These are phyloP conservation scores for Amaurobius ferox DNA, from an alignment of 2,888 invertebrate genomes.

Conservation along the genomic window DNA sequence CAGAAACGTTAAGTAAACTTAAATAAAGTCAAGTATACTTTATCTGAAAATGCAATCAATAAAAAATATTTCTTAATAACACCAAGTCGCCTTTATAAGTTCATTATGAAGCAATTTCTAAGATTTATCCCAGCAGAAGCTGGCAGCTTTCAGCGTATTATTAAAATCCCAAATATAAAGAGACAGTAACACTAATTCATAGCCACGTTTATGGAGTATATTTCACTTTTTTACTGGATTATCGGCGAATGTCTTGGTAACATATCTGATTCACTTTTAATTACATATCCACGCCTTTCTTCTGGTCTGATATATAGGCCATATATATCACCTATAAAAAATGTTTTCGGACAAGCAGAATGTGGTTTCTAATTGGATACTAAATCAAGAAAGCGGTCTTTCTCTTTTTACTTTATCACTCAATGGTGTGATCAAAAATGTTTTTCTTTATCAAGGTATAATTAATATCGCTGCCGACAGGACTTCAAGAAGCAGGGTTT, in stretches of 20 bases:
- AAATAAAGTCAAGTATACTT: too few species aligned
- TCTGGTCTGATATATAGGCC: not conserved
- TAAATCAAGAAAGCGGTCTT: not conserved
- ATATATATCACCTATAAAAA: constrained; percentile 2
- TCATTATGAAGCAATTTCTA: too few species aligned
- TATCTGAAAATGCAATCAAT: too few species aligned
- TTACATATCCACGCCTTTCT: not conserved
- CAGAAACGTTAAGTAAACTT: too few species aligned
- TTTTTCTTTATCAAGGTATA: not conserved
- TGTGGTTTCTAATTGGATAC: constrained; percentile 6
- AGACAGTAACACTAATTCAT: not conserved
- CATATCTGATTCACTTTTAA: constrained; percentile 1
- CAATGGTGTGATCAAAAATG: not conserved
- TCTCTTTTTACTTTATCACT: not conserved
- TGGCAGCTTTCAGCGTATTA: too few species aligned
- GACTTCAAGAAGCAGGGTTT: too few species aligned
- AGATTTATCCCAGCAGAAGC: too few species aligned
- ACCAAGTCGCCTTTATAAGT: too few species aligned
- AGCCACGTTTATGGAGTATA: not conserved
- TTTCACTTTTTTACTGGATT: not conserved
- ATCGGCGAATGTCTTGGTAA: not conserved
- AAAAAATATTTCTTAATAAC: too few species aligned
- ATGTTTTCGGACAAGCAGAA: not conserved
- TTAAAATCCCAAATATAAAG: too few species aligned
- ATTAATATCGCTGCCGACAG: not conserved